Evolutionary conservation across 2,888 invertebrate species (phyloP).

Genomic region (Leptura quadrifasciata): DNA sequence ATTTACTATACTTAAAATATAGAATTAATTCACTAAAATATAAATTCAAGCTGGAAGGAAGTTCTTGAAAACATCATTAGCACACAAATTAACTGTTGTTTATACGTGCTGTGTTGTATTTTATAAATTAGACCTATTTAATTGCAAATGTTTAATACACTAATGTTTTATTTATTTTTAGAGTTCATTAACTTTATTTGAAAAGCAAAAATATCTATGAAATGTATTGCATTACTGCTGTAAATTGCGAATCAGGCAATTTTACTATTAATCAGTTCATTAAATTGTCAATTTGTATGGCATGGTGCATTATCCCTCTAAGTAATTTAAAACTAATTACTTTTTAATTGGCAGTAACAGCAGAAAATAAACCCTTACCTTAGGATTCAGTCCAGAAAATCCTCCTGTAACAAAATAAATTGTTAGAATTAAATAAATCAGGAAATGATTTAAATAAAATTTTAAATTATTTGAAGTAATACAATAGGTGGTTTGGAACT

Average conservation of each 20-base stretch:
- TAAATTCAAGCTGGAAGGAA: not conserved
- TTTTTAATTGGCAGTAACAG: constrained; percentile 22
- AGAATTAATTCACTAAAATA: not conserved
- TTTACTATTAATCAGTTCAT: constrained; percentile 56
- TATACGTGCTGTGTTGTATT: not conserved
- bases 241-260: constrained; percentile 33
- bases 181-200: constrained; percentile 13
- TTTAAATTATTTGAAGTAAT: too few relatives aligned
- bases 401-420: constrained; percentile 17
- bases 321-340: constrained; percentile 22
- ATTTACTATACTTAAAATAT: not conserved
- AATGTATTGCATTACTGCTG: not conserved
- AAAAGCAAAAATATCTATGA: not conserved
- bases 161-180: constrained; percentile 23
- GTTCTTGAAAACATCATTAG: constrained; percentile 22
- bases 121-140: constrained; percentile 5
- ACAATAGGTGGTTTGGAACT: too few relatives aligned
- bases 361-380: constrained; percentile 29
- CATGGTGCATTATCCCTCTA: constrained; percentile 14
- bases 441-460: not conserved
- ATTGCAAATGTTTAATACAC: constrained; percentile 16
- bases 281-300: constrained; percentile 37
- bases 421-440: constrained; percentile 9
- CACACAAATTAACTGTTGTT: not conserved
- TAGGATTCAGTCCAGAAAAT: not conserved